Percentiles rank a stretch among this genome's conserved stretches.
Evolutionary conservation across 2,888 invertebrate species (phyloP).

Genomic region (Epistrophella euchroma): DNA sequence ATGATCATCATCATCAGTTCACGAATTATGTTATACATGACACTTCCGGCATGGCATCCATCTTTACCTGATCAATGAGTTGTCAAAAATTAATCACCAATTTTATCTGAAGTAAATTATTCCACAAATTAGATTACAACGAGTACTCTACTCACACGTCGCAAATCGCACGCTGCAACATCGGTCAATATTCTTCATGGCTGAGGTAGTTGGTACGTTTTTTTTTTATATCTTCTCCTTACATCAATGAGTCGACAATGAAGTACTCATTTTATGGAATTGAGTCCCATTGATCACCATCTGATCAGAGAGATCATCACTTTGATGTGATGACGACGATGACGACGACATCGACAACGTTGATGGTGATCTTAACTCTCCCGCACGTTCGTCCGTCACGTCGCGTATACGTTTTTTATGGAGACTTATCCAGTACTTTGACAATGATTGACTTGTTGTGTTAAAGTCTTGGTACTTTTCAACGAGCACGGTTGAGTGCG

Average conservation of each 20-base stretch:
- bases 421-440: slow-evolving; percentile 45
- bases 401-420: neutral
- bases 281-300: slow-evolving; percentile 60
- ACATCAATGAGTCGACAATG: slow-evolving; percentile 15
- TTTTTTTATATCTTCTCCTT: slow-evolving; percentile 20
- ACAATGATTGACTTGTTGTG: slow-evolving; percentile 66
- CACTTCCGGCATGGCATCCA: slow-evolving; percentile 59
- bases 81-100: slow-evolving; percentile 68
- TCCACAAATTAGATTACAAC: slow-evolving; percentile 50
- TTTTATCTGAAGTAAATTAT: slow-evolving; percentile 58
- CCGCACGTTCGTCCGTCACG: neutral
- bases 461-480: slow-evolving; percentile 56
- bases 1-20: slow-evolving; percentile 26
- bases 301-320: slow-evolving; percentile 57
- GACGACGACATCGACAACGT: slow-evolving; percentile 28
- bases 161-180: neutral
- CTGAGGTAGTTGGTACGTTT: slow-evolving; percentile 10
- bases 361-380: slow-evolving; percentile 48
- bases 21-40: neutral
- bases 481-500: slow-evolving; percentile 43
- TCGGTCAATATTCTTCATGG: slow-evolving; percentile 45
- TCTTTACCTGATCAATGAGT: slow-evolving; percentile 41
- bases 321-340: slow-evolving; percentile 38
- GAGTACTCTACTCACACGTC: slow-evolving; percentile 36
- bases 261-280: slow-evolving; percentile 31